phyloP scores from a whole-genome alignment of 2,113 vertebrate genomes.

The Ammodytes marinus region DNA sequence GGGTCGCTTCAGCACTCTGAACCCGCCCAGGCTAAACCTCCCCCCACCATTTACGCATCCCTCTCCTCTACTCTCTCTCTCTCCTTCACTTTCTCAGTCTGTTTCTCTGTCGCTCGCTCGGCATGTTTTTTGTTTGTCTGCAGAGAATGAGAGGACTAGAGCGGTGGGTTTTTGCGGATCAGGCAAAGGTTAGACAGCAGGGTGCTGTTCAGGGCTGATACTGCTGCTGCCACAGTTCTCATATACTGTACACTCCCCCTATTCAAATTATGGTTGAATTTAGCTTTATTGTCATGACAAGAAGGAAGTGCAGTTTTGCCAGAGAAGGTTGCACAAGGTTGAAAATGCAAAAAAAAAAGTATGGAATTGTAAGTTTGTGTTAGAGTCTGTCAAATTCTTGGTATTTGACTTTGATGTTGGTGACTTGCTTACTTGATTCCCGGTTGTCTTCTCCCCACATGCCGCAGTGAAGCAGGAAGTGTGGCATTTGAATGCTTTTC shows the following conservation, averaged over 20 bases:
- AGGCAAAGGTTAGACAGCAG: slow-evolving; percentile 21
- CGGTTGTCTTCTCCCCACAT: no score
- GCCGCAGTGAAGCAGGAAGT: neutral
- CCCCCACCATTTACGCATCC: slow-evolving; percentile 14
- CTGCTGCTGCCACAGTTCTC: slow-evolving; percentile 41
- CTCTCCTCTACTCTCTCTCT: neutral
- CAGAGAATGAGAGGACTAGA: slow-evolving; percentile 37
- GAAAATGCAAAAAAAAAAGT: neutral
- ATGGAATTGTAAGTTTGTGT: neutral
- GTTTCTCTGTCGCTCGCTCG: slow-evolving; percentile 24
- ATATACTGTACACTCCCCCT: neutral
- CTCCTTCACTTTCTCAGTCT: neutral
- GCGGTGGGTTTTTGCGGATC: slow-evolving; percentile 48
- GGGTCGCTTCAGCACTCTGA: slow-evolving; percentile 39
- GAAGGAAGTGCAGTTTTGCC: neutral
- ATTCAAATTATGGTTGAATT: slow-evolving; percentile 41
- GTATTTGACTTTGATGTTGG: neutral
- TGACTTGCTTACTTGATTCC: neutral
- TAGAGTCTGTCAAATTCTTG: neutral
- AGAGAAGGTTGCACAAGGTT: slow-evolving; percentile 2
- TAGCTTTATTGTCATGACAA: slow-evolving; percentile 22
- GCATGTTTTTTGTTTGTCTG: slow-evolving; percentile 48
- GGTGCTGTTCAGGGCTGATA: slow-evolving; percentile 57
- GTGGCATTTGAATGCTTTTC: neutral
- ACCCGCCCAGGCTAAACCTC: slow-evolving; percentile 39